These are phyloP conservation scores for Emydocephalus ijimae DNA, from an alignment of 2,113 vertebrate genomes.

Conservation along the genomic window DNA sequence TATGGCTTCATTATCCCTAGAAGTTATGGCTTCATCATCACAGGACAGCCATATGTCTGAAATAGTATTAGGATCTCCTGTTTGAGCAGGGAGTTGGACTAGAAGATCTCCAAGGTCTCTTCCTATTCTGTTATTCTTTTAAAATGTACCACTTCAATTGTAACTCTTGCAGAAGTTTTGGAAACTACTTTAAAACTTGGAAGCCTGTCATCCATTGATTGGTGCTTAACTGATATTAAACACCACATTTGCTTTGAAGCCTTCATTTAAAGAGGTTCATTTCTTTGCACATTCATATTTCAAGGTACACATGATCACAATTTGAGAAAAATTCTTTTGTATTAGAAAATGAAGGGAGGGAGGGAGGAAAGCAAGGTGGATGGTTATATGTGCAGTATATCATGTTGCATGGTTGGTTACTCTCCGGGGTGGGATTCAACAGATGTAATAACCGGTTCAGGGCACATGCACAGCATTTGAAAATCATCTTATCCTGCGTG, in stretches of 20 bases:
- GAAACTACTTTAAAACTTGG: not conserved
- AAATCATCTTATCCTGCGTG: too few species aligned
- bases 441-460: too few species aligned
- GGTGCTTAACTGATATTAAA: not conserved
- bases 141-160: not conserved
- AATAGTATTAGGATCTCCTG: not conserved
- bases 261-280: not conserved
- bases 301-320: not conserved
- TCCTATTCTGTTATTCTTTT: not conserved
- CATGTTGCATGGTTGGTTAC: conserved; percentile 32
- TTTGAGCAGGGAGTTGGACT: not conserved
- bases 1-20: not conserved
- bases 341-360: not conserved
- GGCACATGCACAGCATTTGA: too few species aligned
- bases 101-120: not conserved
- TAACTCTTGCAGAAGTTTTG: not conserved
- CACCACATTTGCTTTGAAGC: not conserved
- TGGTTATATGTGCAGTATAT: conserved; percentile 13
- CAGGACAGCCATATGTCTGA: not conserved
- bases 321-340: not conserved
- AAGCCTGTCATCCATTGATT: not conserved
- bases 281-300: not conserved
- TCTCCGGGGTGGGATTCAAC: not conserved
- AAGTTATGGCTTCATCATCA: not conserved
- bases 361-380: not conserved